phyloP scores from a whole-genome alignment of 2,797 vertebrate species.

The Melanotaenia trifasciata region DNA sequence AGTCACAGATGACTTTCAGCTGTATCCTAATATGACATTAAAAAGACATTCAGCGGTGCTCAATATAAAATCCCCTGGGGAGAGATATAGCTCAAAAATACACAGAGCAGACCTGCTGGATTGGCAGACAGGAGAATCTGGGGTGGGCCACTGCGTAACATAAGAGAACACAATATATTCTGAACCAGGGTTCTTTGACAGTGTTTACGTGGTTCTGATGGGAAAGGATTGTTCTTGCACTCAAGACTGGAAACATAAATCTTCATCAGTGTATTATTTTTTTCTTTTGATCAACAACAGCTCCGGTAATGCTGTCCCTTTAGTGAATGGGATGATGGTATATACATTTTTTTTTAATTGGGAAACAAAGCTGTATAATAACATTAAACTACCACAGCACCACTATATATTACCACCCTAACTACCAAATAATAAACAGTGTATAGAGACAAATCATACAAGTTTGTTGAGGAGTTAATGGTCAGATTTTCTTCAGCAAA shows the following conservation, averaged over 20 bases:
- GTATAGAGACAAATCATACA: not conserved
- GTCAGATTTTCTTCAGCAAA: not conserved
- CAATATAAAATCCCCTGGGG: slow-evolving; percentile 43
- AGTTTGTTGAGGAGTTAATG: not conserved
- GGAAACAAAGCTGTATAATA: slow-evolving; percentile 7
- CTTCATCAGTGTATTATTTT: slow-evolving; percentile 61
- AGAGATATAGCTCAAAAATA: slow-evolving; percentile 64
- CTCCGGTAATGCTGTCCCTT: slow-evolving; percentile 40
- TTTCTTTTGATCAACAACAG: slow-evolving; percentile 63
- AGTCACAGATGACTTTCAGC: slow-evolving; percentile 42
- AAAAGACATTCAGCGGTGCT: slow-evolving; percentile 62
- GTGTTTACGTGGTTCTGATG: slow-evolving; percentile 73
- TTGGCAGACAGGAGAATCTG: slow-evolving; percentile 64
- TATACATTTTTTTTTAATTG: slow-evolving; percentile 17
- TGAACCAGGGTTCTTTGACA: slow-evolving; percentile 56
- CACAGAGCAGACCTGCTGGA: slow-evolving; percentile 73
- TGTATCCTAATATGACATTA: slow-evolving; percentile 62
- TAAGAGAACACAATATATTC: slow-evolving; percentile 66
- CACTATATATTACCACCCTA: not conserved
- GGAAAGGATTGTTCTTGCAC: slow-evolving; percentile 58
- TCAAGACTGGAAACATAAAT: slow-evolving; percentile 65
- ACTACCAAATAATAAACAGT: not conserved
- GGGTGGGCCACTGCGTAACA: slow-evolving; percentile 63
- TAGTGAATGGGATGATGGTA: slow-evolving; percentile 20
- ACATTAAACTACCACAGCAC: slow-evolving; percentile 37